Conservation (phyloP, 53 echinoderm and acorn worm species). For the Holothuria leucospilota region DNA sequence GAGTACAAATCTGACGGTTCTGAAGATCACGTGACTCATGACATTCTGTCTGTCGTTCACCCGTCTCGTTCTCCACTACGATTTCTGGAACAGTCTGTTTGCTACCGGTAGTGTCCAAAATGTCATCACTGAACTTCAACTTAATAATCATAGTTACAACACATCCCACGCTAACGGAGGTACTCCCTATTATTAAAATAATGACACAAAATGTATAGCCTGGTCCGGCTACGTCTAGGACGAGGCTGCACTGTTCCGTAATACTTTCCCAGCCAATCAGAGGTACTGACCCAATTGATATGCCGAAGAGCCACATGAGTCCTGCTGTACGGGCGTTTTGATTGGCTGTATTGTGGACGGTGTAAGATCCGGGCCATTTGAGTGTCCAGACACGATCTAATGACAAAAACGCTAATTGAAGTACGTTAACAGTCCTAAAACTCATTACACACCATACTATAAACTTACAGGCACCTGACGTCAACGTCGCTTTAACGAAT, state of each 20-base stretch:
- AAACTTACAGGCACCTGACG: conserved; percentile 75
- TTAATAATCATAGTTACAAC: conserved; percentile 73
- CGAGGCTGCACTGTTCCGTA: conserved; percentile 66
- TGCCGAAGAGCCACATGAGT: conserved; percentile 94
- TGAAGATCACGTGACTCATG: conserved; percentile 77
- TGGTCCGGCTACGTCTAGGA: conserved; percentile 79
- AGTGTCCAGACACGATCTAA: conserved; percentile 95
- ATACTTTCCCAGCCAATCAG: conserved; percentile 75
- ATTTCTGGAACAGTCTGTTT: conserved; percentile 80
- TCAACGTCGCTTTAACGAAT: conserved; percentile 49
- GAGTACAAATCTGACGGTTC: conserved; percentile 79
- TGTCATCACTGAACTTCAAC: conserved; percentile 45
- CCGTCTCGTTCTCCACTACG: conserved; percentile 89
- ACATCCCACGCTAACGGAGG: conserved; percentile 67
- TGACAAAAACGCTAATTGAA: conserved; percentile 82
- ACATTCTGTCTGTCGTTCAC: conserved; percentile 71
- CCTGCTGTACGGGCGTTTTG: conserved; percentile 82
- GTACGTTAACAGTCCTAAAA: conserved; percentile 77
- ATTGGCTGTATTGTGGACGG: conserved; percentile 81
- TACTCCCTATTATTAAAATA: conserved; percentile 80
- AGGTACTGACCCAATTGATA: conserved; percentile 80
- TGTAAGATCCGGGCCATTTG: conserved; percentile 93
- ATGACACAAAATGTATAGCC: conserved; percentile 87
- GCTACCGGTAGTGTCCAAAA: conserved; percentile 39
- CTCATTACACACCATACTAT: conserved; percentile 93